Conservation (phyloP, 35 echinoderm and acorn worm genomes). For the Nesometra sesokonis region DNA sequence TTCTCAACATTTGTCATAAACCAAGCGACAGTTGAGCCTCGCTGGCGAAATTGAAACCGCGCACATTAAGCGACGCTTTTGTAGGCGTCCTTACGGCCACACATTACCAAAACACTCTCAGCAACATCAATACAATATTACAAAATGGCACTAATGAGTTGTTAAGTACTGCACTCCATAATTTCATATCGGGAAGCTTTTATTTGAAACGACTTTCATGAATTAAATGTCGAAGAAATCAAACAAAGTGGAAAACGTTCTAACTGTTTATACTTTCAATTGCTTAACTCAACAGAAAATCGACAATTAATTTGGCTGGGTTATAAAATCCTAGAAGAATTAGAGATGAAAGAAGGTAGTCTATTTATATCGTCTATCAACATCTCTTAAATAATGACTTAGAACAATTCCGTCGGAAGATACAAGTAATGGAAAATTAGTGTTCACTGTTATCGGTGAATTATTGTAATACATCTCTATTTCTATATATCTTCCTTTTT, state of each 20-base stretch:
- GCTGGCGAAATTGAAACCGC: background rate
- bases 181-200: background rate
- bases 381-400: background rate
- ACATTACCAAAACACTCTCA: background rate
- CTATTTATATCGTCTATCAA: background rate
- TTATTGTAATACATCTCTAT: no score
- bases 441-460: no score
- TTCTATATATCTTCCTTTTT: no score
- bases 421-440: background rate
- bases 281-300: background rate
- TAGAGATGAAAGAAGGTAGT: background rate
- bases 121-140: background rate
- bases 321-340: background rate
- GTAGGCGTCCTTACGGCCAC: background rate
- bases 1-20: background rate
- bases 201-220: background rate
- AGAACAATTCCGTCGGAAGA: background rate
- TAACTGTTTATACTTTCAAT: background rate
- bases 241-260: background rate
- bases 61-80: background rate
- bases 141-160: background rate
- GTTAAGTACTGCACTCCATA: background rate
- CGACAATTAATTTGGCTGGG: background rate
- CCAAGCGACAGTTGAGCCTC: background rate
- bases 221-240: background rate